Conservation (phyloP, 2,888 invertebrate species). For the Allacma fusca region DNA sequence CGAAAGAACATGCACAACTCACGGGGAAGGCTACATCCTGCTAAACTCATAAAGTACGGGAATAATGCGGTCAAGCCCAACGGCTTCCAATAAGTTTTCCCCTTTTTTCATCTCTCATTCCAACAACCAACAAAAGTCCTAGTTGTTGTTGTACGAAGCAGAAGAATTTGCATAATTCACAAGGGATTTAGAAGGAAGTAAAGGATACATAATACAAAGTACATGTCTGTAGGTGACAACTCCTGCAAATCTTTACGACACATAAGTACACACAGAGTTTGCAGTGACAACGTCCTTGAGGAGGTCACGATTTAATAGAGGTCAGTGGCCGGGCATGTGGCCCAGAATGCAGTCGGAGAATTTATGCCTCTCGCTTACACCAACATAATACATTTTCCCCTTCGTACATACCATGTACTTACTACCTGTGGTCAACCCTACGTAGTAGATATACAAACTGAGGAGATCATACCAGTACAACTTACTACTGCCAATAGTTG, state of each 20-base stretch:
- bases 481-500: not conserved
- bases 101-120: constrained; percentile 11
- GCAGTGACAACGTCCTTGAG: constrained; percentile 61
- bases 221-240: constrained; percentile 14
- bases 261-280: constrained; percentile 4
- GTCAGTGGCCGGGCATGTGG: constrained; percentile 60
- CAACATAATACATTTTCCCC: no score
- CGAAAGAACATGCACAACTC: not conserved
- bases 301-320: constrained; percentile 59
- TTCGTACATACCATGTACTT: not conserved
- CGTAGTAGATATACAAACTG: not conserved
- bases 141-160: not conserved
- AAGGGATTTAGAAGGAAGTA: constrained; percentile 30
- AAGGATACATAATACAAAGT: not conserved
- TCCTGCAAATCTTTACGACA: not conserved
- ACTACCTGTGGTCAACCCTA: not conserved
- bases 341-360: constrained; percentile 40
- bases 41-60: constrained; percentile 52
- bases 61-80: constrained; percentile 56
- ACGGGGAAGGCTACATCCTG: not conserved
- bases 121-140: not conserved
- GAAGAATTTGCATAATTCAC: constrained; percentile 41
- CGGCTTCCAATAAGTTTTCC: constrained; percentile 28
- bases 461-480: no score
- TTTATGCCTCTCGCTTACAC: not conserved